These are phyloP conservation scores for Hoplodrina ambigua DNA, from an alignment of 2,888 invertebrate genomes.

Conservation along the genomic window DNA sequence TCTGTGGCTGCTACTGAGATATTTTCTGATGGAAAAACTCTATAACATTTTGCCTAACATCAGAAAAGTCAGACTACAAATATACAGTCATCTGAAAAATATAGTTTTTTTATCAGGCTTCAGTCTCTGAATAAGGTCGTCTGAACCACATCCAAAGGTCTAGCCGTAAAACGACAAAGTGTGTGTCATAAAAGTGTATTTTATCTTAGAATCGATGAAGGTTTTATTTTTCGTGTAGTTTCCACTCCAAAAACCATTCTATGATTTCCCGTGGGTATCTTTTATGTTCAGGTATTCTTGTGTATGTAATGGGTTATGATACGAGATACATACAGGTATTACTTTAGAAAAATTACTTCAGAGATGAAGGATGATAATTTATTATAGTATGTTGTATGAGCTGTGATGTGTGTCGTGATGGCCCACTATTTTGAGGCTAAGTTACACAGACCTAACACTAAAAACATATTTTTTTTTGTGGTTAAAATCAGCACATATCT, in stretches of 20 bases:
- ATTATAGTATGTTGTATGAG: background rate
- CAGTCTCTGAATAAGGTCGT: background rate
- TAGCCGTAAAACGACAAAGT: background rate
- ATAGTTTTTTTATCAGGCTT: background rate
- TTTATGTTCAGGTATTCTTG: constrained; percentile 12
- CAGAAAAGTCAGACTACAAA: too few relatives aligned
- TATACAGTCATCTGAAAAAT: too few relatives aligned
- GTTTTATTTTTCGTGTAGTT: background rate
- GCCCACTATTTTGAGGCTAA: too few relatives aligned
- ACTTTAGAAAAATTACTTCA: background rate
- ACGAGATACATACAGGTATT: background rate
- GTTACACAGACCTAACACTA: too few relatives aligned
- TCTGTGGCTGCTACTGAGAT: too few relatives aligned
- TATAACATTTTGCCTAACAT: too few relatives aligned
- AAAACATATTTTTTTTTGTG: too few relatives aligned
- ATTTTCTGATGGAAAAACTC: too few relatives aligned
- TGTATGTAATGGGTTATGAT: constrained; percentile 4
- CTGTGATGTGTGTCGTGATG: too few relatives aligned
- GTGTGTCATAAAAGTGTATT: background rate
- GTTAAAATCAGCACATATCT: too few relatives aligned
- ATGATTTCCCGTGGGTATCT: constrained; percentile 31
- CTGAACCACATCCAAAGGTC: background rate
- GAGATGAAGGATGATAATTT: background rate
- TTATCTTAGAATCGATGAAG: background rate
- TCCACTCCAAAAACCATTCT: constrained; percentile 11